phyloP scores from a whole-genome alignment of 2,797 vertebrate species.

The Pogoniulus pusillus region DNA sequence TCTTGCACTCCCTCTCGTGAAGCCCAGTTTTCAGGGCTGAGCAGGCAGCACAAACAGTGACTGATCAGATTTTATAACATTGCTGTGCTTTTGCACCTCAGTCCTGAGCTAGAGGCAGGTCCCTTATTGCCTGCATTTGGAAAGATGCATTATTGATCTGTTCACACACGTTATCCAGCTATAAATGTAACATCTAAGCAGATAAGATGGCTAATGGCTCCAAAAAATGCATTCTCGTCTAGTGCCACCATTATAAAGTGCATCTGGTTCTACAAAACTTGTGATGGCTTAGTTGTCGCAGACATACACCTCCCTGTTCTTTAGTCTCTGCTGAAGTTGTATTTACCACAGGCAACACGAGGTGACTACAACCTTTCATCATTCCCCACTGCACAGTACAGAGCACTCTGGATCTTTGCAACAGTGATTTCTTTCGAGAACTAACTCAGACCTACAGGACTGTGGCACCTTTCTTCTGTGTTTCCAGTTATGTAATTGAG shows the following conservation, averaged over 20 bases:
- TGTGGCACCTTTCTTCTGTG: background rate
- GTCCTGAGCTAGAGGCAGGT: background rate
- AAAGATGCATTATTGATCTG: background rate
- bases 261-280: rapidly evolving
- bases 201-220: background rate
- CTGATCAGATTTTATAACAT: background rate
- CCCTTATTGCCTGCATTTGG: background rate
- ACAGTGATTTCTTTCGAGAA: background rate
- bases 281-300: background rate
- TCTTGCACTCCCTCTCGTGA: background rate
- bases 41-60: background rate
- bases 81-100: background rate
- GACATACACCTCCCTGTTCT: background rate
- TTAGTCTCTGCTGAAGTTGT: background rate
- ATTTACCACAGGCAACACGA: background rate
- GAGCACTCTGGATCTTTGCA: background rate
- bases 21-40: background rate
- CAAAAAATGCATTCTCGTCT: background rate
- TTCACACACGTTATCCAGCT: background rate
- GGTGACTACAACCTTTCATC: background rate
- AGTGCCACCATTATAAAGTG: background rate
- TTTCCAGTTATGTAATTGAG: background rate
- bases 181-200: background rate
- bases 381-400: background rate
- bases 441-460: background rate